Conservation (phyloP, 92 coral and sea anemone genomes). For the Epizoanthus ramosus region DNA sequence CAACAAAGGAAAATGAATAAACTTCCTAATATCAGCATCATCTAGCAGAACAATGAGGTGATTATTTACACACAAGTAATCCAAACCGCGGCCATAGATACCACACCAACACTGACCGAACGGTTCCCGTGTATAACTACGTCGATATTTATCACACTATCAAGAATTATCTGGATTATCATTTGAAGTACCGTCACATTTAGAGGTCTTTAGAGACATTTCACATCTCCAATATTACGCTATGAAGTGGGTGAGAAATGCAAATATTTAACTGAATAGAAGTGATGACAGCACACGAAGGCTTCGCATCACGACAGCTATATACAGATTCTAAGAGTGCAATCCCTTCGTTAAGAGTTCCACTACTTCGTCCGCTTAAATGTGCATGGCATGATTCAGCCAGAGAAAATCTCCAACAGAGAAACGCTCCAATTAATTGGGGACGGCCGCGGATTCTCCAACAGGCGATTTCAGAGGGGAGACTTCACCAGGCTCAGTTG, state of each 20-base stretch:
- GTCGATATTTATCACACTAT: background rate
- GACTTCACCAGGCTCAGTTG: slow-evolving; percentile 81
- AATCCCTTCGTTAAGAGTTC: background rate
- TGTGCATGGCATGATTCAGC: background rate
- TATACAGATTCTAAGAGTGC: background rate
- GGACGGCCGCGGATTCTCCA: slow-evolving; percentile 85
- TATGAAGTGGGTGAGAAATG: slow-evolving; percentile 1
- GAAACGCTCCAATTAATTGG: background rate
- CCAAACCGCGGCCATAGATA: slow-evolving; percentile 2
- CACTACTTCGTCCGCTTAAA: slow-evolving; percentile 7
- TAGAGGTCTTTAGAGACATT: background rate
- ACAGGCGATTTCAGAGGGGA: slow-evolving; percentile 84
- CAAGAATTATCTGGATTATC: background rate
- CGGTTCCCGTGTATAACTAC: background rate
- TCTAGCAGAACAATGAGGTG: background rate
- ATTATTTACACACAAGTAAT: background rate
- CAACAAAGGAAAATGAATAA: slow-evolving; percentile 2
- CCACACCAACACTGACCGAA: background rate
- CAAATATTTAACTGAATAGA: background rate
- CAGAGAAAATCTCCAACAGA: background rate
- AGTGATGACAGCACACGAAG: slow-evolving; percentile 3
- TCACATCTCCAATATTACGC: background rate
- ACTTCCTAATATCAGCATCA: background rate
- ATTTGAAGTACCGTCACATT: background rate
- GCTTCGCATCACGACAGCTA: slow-evolving; percentile 15